These are phyloP conservation scores for Hippocampus comes DNA, from an alignment of 2,113 vertebrate species.

Conservation along the genomic window DNA sequence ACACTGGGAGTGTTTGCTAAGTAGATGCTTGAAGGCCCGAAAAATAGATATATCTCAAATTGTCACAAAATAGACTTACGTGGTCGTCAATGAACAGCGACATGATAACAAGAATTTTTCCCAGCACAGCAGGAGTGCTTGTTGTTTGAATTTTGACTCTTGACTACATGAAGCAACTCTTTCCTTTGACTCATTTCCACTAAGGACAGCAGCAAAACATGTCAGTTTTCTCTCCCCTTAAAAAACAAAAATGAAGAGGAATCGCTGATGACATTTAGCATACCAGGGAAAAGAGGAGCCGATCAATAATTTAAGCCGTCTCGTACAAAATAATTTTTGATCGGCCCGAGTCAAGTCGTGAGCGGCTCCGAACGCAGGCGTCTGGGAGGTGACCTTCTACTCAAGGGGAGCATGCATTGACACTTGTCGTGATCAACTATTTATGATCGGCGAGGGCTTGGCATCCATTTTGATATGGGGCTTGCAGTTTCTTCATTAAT, in stretches of 20 bases:
- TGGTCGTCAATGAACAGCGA: not conserved
- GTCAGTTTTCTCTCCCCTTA: conserved; percentile 19
- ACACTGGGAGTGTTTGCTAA: too few species aligned
- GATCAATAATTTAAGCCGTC: conserved; percentile 68
- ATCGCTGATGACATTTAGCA: conserved; percentile 59
- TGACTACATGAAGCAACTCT: not conserved
- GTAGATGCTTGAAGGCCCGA: too few species aligned
- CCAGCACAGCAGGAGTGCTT: not conserved
- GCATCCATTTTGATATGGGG: conserved; percentile 67
- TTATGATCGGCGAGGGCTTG: conserved; percentile 62
- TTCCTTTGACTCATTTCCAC: not conserved
- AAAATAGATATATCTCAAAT: not conserved
- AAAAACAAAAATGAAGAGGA: conserved; percentile 43
- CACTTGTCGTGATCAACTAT: conserved; percentile 73
- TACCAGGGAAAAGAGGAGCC: conserved; percentile 46
- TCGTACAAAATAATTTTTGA: conserved; percentile 65
- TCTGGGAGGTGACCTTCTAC: conserved; percentile 68
- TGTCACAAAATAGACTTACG: not conserved
- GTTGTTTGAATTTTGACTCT: not conserved
- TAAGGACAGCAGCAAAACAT: conserved; percentile 29
- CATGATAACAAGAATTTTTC: not conserved
- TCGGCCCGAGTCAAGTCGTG: conserved; percentile 58
- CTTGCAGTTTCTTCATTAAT: conserved; percentile 66
- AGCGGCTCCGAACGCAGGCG: conserved; percentile 37
- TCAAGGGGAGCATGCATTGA: conserved; percentile 68